Conservation (phyloP, 2,113 vertebrate species). For the human (Homo sapiens) region GRCh38 chr3:195759001-195759500, state of each 20-base stretch:
- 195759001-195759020: not conserved
- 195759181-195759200: not conserved
- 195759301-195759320: not conserved
- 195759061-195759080: not conserved
- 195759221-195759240: not conserved
- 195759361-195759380: not conserved
- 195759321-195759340: not conserved
- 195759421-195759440: not conserved
- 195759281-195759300: not conserved
- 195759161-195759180: not conserved
- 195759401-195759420: not conserved
- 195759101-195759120: not conserved
- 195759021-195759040: not conserved
- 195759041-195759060: not conserved
- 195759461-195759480: not conserved
- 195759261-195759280: constrained; percentile 64
- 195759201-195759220: not conserved
- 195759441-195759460: not conserved
- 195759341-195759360: not conserved
- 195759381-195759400: not conserved
- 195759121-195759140: constrained; percentile 55
- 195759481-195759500: not conserved
- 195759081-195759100: not conserved
- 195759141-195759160: not conserved
- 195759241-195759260: constrained; percentile 51